Conservation (phyloP, 2,888 invertebrate genomes). For the Elaeidobius kamerunicus region DNA sequence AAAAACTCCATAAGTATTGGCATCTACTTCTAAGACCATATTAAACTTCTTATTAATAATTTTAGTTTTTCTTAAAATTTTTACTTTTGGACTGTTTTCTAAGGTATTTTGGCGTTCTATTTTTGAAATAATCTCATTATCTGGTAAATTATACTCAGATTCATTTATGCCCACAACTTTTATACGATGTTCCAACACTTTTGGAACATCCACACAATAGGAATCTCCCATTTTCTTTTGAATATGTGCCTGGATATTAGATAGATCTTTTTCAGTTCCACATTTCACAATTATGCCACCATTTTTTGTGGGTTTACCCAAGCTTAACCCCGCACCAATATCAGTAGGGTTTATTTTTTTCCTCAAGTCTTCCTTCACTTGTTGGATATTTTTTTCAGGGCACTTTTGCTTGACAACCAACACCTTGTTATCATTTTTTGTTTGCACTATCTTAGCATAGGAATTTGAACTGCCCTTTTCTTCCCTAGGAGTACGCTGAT, state of each 20-base stretch:
- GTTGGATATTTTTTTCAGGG: too few species aligned
- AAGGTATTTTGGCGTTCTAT: conserved; percentile 1
- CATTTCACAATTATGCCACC: conserved; percentile 1
- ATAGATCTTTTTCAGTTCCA: not conserved
- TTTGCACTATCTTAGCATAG: too few species aligned
- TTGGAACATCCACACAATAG: conserved; percentile 5
- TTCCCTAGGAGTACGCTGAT: too few species aligned
- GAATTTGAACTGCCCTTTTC: too few species aligned
- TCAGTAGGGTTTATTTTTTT: not conserved
- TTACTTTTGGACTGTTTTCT: not conserved
- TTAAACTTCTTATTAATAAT: conserved; percentile 1
- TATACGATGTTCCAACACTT: not conserved
- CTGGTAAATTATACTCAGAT: not conserved
- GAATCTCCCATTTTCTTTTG: conserved; percentile 5
- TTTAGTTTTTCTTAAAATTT: conserved; percentile 1
- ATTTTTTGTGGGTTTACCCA: not conserved
- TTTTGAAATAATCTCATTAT: not conserved
- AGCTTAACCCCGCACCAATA: not conserved
- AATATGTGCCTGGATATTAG: conserved; percentile 2
- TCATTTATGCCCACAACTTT: conserved; percentile 2
- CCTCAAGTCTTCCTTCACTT: not conserved
- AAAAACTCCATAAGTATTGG: not conserved
- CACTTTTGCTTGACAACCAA: too few species aligned
- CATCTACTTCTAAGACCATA: conserved; percentile 6
- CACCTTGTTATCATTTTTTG: too few species aligned